Percentiles rank a stretch among this genome's conserved stretches.
Evolutionary conservation across 2,113 vertebrate species (phyloP).

Genomic region (Nanorana parkeri): DNA sequence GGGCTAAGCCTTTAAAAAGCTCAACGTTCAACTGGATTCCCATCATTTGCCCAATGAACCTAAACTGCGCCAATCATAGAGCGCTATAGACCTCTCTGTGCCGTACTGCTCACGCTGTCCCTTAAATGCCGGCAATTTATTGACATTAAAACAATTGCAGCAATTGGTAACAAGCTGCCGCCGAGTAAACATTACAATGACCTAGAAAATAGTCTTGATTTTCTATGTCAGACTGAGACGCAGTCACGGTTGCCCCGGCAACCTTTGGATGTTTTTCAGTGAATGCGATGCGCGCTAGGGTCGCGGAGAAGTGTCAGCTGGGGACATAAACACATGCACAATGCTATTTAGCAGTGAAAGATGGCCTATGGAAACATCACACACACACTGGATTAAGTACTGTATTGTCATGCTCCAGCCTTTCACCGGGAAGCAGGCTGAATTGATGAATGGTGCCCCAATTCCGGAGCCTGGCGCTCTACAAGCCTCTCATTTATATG

Average conservation of each 20-base stretch:
- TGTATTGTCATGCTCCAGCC: not conserved
- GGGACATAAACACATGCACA: not conserved
- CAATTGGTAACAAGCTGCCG: not conserved
- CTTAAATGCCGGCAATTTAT: too few relatives aligned
- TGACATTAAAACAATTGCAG: not conserved
- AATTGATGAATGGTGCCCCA: not conserved
- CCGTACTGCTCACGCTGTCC: too few relatives aligned
- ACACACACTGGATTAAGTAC: not conserved
- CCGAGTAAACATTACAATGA: slow-evolving; percentile 7
- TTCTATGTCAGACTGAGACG: slow-evolving; percentile 3
- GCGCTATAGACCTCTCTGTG: too few relatives aligned
- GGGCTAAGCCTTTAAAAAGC: too few relatives aligned
- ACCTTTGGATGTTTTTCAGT: not conserved
- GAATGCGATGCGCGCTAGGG: not conserved
- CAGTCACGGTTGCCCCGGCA: slow-evolving; percentile 12
- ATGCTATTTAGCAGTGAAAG: not conserved
- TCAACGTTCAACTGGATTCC: too few relatives aligned
- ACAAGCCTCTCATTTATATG: not conserved
- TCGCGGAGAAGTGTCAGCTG: not conserved
- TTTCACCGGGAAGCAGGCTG: not conserved
- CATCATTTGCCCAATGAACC: too few relatives aligned
- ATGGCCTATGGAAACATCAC: not conserved
- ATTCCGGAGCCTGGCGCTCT: not conserved
- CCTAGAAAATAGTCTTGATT: slow-evolving; percentile 16
- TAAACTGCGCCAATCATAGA: not conserved